A percentile compares a stretch with the other conserved stretches of the same genome.
Evolutionary conservation across 2,888 invertebrate genomes (phyloP).

Genomic region (Troides oblongomaculatus): DNA sequence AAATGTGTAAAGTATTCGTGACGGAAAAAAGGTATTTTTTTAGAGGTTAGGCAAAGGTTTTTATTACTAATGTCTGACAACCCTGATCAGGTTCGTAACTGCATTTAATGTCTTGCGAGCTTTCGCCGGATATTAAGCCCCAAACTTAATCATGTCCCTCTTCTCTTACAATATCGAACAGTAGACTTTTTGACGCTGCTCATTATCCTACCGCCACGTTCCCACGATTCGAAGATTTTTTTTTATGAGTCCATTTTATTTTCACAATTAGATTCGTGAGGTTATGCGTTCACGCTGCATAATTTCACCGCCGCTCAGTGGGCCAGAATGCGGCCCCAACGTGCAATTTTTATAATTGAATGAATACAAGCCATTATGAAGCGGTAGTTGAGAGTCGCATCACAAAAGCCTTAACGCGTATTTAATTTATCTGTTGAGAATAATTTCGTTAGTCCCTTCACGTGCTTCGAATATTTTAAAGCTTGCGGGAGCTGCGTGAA

Average conservation of each 20-base stretch:
- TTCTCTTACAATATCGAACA: slow-evolving; percentile 63
- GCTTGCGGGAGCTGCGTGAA: slow-evolving; percentile 25
- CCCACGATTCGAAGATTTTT: slow-evolving; percentile 67
- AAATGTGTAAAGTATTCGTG: background rate
- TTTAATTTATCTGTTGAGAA: slow-evolving; percentile 54
- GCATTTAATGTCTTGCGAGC: slow-evolving; percentile 70
- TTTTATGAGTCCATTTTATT: slow-evolving; percentile 54
- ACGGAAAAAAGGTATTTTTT: background rate
- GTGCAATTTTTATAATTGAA: slow-evolving; percentile 56
- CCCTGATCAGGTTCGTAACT: slow-evolving; percentile 53
- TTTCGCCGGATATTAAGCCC: slow-evolving; percentile 71
- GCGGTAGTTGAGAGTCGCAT: slow-evolving; percentile 39
- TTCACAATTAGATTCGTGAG: slow-evolving; percentile 66
- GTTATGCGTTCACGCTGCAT: slow-evolving; percentile 78
- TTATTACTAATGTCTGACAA: slow-evolving; percentile 35
- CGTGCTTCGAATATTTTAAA: slow-evolving; percentile 39
- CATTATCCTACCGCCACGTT: slow-evolving; percentile 67
- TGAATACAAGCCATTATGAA: slow-evolving; percentile 46
- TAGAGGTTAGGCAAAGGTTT: background rate
- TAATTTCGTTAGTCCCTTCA: slow-evolving; percentile 37
- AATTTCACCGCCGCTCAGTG: slow-evolving; percentile 56
- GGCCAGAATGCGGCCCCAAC: slow-evolving; percentile 38
- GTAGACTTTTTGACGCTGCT: slow-evolving; percentile 61
- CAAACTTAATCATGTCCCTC: slow-evolving; percentile 71
- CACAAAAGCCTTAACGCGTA: slow-evolving; percentile 55